Percentiles rank a stretch among this genome's conserved stretches.
Conservation (phyloP, 2,113 vertebrate species). For the Carollia perspicillata region DNA sequence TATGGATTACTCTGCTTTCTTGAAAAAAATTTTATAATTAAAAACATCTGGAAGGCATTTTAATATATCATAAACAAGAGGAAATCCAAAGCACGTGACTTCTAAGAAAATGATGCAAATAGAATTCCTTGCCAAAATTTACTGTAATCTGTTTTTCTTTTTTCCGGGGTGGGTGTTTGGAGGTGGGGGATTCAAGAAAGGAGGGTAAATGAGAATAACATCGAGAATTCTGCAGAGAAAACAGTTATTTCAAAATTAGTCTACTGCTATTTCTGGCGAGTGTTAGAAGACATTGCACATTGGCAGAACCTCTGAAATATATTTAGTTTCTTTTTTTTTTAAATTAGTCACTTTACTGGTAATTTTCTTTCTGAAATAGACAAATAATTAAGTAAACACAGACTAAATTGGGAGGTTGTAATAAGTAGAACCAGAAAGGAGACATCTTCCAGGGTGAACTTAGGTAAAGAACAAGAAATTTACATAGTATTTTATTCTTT, state of each 20-base stretch:
- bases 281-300: conserved; percentile 60
- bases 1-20: conserved; percentile 82
- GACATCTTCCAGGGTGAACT: conserved; percentile 16
- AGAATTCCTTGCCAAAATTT: conserved; percentile 82
- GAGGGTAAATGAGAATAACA: conserved; percentile 67
- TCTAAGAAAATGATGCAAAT: conserved; percentile 87
- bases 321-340: conserved; percentile 52
- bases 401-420: conserved; percentile 58
- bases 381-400: conserved; percentile 70
- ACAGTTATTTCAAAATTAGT: conserved; percentile 71
- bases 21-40: conserved; percentile 83
- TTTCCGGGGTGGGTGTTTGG: conserved; percentile 46
- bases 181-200: conserved; percentile 58
- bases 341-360: conserved; percentile 72
- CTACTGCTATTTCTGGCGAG: conserved; percentile 53
- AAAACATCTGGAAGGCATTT: conserved; percentile 88
- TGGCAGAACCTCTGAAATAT: conserved; percentile 65
- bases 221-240: conserved; percentile 54
- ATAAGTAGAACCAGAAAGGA: conserved; percentile 36
- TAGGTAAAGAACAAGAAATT: conserved; percentile 24
- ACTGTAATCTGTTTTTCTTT: conserved; percentile 82
- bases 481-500: background rate
- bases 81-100: conserved; percentile 87
- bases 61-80: conserved; percentile 87
- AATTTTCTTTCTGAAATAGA: conserved; percentile 67